phyloP scores from a whole-genome alignment of 2,797 vertebrate species.

The Manis crassicaudata region DNA sequence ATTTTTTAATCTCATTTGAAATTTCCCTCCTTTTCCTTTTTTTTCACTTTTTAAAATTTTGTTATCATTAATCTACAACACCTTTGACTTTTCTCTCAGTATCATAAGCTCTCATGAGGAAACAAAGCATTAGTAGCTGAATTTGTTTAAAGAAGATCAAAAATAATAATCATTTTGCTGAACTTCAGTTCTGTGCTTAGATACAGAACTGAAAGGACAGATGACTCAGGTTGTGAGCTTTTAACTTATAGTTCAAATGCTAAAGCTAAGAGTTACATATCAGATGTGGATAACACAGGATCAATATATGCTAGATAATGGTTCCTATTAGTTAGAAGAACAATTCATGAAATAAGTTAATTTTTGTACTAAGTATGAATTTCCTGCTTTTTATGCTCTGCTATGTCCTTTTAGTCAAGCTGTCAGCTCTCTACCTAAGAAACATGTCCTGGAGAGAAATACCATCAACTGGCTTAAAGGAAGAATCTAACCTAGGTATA shows the following conservation, averaged over 20 bases:
- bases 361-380: conserved; percentile 31
- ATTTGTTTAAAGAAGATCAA: conserved; percentile 29
- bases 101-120: not conserved
- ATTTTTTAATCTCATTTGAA: too few species aligned
- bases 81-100: not conserved
- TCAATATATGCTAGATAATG: not conserved
- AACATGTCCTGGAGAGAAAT: not conserved
- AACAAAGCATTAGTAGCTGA: conserved; percentile 21
- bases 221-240: not conserved
- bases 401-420: not conserved
- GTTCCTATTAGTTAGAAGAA: not conserved
- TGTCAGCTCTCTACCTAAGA: not conserved
- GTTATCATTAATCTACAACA: too few species aligned
- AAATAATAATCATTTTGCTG: not conserved
- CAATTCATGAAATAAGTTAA: conserved; percentile 1
- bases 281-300: not conserved
- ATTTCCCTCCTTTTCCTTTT: too few species aligned
- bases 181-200: conserved; percentile 4
- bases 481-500: not conserved
- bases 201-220: not conserved
- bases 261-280: not conserved
- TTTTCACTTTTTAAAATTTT: too few species aligned
- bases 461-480: not conserved
- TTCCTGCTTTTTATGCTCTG: conserved; percentile 30
- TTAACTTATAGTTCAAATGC: not conserved